Evolutionary conservation across 1,140 invertebrate genomes (phyloP), one percentile per base, ranked within the genome.

Genomic region (Acromyrmex echinatior): DNA sequence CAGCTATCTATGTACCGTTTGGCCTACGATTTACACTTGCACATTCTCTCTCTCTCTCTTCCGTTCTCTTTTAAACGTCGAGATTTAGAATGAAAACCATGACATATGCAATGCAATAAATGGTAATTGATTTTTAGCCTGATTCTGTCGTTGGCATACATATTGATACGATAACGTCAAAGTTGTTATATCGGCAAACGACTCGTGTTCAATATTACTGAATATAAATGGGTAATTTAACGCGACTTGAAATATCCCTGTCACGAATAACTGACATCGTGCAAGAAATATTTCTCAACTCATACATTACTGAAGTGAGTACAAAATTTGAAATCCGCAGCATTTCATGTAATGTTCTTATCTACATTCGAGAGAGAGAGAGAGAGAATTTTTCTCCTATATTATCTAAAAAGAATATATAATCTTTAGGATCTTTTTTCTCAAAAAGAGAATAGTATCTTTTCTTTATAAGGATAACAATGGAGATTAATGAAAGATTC

Each of bases 1-100:
- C 68, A 70, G 74, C 89, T 81, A 84, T 90, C 87, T 63, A 65
- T 86, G 58, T 81, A 86, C 63, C 60, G 68, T 51, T 74, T n/a
- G 70, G n/a, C 62, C 80, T 74, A 77, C 88, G 25, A 73, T 25
- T 73, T 39, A 39, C 25, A 31, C 39, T 70, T 51, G 56, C 39
- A 10, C 58, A 60, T 9, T 5, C 9, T 39, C 1, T 31, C 28
- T 31, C 28, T 28, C 28, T 28, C 28, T 31, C 14, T 65, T 3
- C 14, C 25, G 12, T 31, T 65, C 12, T 21, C 21, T n/a, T 45
- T 74, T 62, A 14, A 25, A 76, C 16, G 9, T 74, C 25, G 66
- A 31, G 35, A 73, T 62, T 74, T 51, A 70, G 21, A 70, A 39
- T 39, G 35, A 39, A 39, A 39, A 1, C 16, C 35, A 16, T 60